Evolutionary conservation across 2,888 invertebrate species (phyloP).

Genomic region (Erebia ligea): DNA sequence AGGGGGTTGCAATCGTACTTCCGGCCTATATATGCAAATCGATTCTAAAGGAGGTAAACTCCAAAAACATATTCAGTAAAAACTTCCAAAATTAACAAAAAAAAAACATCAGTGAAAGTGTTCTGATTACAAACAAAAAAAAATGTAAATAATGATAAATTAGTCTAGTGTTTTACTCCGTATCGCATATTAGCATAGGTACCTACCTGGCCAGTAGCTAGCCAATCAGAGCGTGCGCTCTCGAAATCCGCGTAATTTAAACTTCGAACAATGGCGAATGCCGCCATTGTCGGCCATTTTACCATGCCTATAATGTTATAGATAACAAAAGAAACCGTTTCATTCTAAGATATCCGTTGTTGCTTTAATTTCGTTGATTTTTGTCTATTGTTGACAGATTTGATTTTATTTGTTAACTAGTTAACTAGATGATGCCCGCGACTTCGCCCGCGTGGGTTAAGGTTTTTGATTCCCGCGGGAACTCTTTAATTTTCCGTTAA

Average conservation of each 20-base stretch:
- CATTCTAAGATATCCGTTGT: conserved; percentile 10
- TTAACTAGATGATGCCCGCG: background rate
- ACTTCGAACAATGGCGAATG: conserved; percentile 13
- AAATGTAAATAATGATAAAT: conserved; percentile 4
- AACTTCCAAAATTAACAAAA: background rate
- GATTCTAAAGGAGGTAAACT: no score
- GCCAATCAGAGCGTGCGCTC: conserved; percentile 44
- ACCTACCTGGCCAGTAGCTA: conserved; percentile 22
- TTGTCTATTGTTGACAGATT: conserved; percentile 16
- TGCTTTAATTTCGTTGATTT: conserved; percentile 11
- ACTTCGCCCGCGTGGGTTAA: no score
- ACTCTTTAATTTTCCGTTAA: no score
- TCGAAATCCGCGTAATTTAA: conserved; percentile 26
- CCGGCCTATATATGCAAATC: no score
- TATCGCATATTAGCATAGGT: conserved; percentile 33
- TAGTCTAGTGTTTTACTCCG: conserved; percentile 1
- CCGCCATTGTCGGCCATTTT: conserved; percentile 16
- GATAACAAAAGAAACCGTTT: conserved; percentile 18
- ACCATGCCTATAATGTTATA: conserved; percentile 10
- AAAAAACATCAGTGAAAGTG: conserved; percentile 13
- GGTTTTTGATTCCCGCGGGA: no score
- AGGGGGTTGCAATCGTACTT: no score
- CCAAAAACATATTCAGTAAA: background rate
- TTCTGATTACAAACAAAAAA: background rate
- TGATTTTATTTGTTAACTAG: background rate